These are phyloP conservation scores for Colaptes auratus DNA, from an alignment of 2,113 vertebrate genomes.

Conservation along the genomic window DNA sequence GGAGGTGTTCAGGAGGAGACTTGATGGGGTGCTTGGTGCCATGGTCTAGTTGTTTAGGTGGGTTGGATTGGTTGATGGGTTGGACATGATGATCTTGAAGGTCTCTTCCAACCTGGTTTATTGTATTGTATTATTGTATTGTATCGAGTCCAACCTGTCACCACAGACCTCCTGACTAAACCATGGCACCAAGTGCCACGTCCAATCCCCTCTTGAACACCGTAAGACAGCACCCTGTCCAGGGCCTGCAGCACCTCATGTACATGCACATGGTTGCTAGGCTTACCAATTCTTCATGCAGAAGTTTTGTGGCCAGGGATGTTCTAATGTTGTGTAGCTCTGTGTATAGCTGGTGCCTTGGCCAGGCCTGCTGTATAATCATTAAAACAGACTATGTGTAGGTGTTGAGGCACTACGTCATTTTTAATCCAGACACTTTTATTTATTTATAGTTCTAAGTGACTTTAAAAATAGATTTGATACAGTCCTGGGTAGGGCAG, in stretches of 20 bases:
- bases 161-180: too few relatives aligned
- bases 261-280: background rate
- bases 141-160: too few relatives aligned
- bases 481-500: background rate
- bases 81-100: too few relatives aligned
- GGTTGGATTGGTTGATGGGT: too few relatives aligned
- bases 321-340: background rate
- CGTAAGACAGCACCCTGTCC: background rate
- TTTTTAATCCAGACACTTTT: slow-evolving; percentile 35
- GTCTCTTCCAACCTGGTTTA: too few relatives aligned
- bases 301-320: background rate
- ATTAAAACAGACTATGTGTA: background rate
- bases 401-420: slow-evolving; percentile 35
- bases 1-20: too few relatives aligned
- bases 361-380: background rate
- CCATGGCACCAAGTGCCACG: too few relatives aligned
- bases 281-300: background rate
- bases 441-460: slow-evolving; percentile 66
- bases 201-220: too few relatives aligned
- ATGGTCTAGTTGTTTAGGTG: too few relatives aligned
- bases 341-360: background rate
- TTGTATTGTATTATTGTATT: too few relatives aligned
- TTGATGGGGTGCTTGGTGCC: too few relatives aligned
- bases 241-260: background rate
- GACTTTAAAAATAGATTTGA: slow-evolving; percentile 54